Evolutionary conservation across 2,113 vertebrate species (phyloP), one percentile per base, ranked within the genome.

Genomic region (Pholis gunnellus): DNA sequence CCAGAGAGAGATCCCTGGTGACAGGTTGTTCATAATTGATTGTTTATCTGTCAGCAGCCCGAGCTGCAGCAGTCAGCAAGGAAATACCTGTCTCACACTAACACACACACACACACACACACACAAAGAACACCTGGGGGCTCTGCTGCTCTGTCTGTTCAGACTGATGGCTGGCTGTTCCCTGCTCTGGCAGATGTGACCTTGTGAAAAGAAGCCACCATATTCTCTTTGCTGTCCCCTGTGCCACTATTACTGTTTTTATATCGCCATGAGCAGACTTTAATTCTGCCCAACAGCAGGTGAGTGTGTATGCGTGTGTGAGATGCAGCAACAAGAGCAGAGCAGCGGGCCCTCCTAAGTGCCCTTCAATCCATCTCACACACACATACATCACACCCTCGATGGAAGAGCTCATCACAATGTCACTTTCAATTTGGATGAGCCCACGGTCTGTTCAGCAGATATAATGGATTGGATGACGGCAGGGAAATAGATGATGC

Each of bases 1-100:
- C 56, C 59, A 14, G 64, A 81, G 54, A 82, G 82, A 80, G 75
- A 72, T 93, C 91, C 91, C 88, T 46, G 75, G 59, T 88, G 92
- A 91, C 92, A 89, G 87, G 59, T 89, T 92, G 88, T 94, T 92
- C 91, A 95, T 95, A 94, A 95, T 94, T 94, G 93, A 95, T 95
- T 93, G 92, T 95, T 94, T 94, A 91, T 95, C 93, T 90, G 93
- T 91, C 89, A 88, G 42, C 90, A 89, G 87, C 88, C 89, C 88
- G 89, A 92, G 90, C 87, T 75, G 88, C 89, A 83, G 89, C 69
- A 82, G 83, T 66, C 71, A 64, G 77, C 4, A 22, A 87, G 69
- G 87, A 87, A 86, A 85, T 79, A 75, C 81, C 60, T 50, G 66
- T 8, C 31, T 34, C 60, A 44, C 59, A 15, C 46, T n/a, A 25